Conservation (phyloP, 2,113 vertebrate species). For the Nothoprocta perdicaria region DNA sequence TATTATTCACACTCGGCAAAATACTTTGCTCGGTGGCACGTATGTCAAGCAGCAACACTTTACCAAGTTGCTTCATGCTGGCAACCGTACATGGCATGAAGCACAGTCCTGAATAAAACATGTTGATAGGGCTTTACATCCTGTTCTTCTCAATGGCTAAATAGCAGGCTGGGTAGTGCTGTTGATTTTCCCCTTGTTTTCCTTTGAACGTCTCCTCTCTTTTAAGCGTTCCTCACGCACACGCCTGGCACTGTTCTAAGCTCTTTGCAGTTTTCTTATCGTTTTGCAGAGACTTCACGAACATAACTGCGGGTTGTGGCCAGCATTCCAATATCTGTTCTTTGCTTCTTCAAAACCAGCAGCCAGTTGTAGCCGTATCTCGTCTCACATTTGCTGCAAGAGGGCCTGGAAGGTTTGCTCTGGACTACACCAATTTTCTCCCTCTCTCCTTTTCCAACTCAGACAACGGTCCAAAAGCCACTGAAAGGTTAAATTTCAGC, state of each 20-base stretch:
- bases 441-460: background rate
- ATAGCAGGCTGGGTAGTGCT: background rate
- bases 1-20: background rate
- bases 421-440: background rate
- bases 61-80: background rate
- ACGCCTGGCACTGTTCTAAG: background rate
- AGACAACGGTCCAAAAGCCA: background rate
- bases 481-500: background rate
- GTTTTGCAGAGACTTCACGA: background rate
- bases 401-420: background rate
- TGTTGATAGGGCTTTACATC: background rate
- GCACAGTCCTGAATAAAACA: constrained; percentile 1
- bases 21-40: background rate
- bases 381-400: background rate
- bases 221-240: background rate
- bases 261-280: background rate
- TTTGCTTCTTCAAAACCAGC: background rate
- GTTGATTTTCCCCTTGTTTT: constrained; percentile 9
- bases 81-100: background rate
- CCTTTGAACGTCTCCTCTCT: background rate
- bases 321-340: background rate
- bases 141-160: constrained; percentile 18
- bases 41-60: constrained; percentile 11
- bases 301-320: background rate
- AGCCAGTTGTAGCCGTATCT: background rate